Percentiles rank a stretch among this genome's conserved stretches.
phyloP scores from a whole-genome alignment of 2,113 vertebrate genomes.

The Saccopteryx leptura region DNA sequence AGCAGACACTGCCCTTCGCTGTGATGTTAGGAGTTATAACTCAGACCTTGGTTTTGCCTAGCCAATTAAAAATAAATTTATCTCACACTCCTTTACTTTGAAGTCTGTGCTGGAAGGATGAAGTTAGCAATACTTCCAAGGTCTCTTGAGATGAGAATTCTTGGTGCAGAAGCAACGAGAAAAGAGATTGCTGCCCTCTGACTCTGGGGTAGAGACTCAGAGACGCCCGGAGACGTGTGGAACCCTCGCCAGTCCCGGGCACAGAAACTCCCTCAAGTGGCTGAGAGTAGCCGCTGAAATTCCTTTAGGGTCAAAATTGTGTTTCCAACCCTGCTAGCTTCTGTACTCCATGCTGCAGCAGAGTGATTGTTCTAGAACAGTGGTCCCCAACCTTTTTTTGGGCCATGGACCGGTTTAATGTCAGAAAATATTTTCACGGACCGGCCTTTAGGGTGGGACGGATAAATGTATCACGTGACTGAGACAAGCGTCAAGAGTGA shows the following conservation, averaged over 20 bases:
- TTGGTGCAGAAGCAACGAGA: neutral
- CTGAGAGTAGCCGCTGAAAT: neutral
- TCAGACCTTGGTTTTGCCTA: neutral
- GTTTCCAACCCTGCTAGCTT: neutral
- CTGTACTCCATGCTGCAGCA: neutral
- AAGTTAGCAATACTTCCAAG: neutral
- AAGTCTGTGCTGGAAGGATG: neutral
- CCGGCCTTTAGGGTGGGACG: too few relatives aligned
- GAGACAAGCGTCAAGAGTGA: too few relatives aligned
- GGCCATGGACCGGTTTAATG: too few relatives aligned
- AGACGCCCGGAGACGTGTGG: neutral
- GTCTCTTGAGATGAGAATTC: neutral
- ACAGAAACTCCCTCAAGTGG: neutral
- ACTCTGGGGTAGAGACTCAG: neutral
- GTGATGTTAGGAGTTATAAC: neutral
- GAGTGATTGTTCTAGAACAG: neutral
- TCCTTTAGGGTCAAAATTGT: neutral
- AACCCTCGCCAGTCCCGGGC: accelerated
- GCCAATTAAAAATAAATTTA: neutral
- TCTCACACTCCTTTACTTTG: constrained; percentile 16
- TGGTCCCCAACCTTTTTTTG: too few relatives aligned
- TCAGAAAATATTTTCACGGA: too few relatives aligned
- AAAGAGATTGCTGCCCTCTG: neutral
- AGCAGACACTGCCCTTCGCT: neutral
- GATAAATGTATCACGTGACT: too few relatives aligned